phyloP scores from a whole-genome alignment of 2,797 vertebrate species.

The Lerista edwardsae region DNA sequence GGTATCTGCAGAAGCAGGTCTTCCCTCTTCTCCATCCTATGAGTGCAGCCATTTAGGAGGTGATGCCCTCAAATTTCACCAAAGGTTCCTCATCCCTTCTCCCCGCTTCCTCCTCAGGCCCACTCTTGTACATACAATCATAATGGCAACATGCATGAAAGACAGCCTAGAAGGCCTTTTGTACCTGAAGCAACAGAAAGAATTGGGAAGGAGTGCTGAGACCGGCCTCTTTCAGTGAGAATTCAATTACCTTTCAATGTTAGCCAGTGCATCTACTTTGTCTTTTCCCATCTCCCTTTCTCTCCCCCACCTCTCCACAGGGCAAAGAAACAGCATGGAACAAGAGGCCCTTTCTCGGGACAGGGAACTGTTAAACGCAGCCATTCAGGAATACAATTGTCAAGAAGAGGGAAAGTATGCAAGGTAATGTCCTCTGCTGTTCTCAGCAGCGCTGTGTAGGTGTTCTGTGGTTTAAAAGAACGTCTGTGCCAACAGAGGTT shows the following conservation, averaged over 20 bases:
- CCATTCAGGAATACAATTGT: conserved; percentile 71
- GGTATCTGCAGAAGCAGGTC: too few species aligned
- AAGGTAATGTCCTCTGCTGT: conserved; percentile 72
- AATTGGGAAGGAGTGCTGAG: neutral
- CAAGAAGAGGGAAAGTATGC: conserved; percentile 76
- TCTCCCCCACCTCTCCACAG: conserved; percentile 62
- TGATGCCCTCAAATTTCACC: too few species aligned
- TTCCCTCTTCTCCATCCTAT: too few species aligned
- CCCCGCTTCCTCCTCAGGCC: neutral
- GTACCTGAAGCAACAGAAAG: neutral
- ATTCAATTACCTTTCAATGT: neutral
- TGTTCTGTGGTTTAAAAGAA: neutral
- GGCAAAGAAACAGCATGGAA: conserved; percentile 78
- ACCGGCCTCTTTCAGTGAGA: neutral
- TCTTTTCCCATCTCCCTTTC: neutral
- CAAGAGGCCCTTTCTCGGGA: conserved; percentile 76
- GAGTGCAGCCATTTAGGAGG: too few species aligned
- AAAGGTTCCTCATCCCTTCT: too few species aligned
- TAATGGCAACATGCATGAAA: neutral
- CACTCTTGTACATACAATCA: neutral
- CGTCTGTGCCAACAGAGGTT: neutral
- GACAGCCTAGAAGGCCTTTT: neutral
- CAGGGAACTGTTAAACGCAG: conserved; percentile 72
- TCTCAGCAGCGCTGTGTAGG: neutral
- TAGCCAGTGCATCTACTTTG: neutral